Percentiles rank a stretch among this genome's conserved stretches.
These are phyloP conservation scores for Typhlichthys subterraneus DNA, from an alignment of 2,797 vertebrate genomes.

Conservation along the genomic window DNA sequence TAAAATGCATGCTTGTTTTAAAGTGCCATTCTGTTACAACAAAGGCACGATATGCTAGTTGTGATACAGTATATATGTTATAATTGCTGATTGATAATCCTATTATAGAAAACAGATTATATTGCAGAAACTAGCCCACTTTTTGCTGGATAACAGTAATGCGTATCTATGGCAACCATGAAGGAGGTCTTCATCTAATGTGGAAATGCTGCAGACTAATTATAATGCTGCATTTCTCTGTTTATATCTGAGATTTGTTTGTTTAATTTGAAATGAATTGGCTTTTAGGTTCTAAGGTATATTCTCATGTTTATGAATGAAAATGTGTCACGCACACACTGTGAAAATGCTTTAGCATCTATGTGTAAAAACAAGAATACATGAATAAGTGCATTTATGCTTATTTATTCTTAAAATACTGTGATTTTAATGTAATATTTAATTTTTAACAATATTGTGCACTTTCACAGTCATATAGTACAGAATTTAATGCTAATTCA, in stretches of 20 bases:
- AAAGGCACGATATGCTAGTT: neutral
- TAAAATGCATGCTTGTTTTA: neutral
- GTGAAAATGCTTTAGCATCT: constrained; percentile 39
- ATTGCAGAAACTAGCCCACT: constrained; percentile 17
- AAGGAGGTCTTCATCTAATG: neutral
- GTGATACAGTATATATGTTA: neutral
- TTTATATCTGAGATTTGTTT: too few species aligned
- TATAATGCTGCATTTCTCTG: too few species aligned
- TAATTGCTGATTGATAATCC: constrained; percentile 16
- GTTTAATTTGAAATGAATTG: too few species aligned
- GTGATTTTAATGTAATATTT: too few species aligned
- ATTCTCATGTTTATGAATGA: constrained; percentile 54
- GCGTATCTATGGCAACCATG: constrained; percentile 53
- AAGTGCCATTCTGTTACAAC: constrained; percentile 1
- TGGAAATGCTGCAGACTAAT: neutral
- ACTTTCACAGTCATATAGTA: too few species aligned
- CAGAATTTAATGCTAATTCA: too few species aligned
- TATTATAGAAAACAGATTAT: constrained; percentile 5
- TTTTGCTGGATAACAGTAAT: constrained; percentile 7
- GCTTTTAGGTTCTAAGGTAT: too few species aligned
- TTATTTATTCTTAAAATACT: too few species aligned
- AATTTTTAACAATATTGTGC: too few species aligned
- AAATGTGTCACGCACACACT: constrained; percentile 29
- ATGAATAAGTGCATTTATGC: too few species aligned
- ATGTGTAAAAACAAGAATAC: constrained; percentile 6